Evolutionary conservation across 1,140 invertebrate genomes (phyloP), one percentile per base, ranked within the genome.

Genomic region (Sycophila sp.): DNA sequence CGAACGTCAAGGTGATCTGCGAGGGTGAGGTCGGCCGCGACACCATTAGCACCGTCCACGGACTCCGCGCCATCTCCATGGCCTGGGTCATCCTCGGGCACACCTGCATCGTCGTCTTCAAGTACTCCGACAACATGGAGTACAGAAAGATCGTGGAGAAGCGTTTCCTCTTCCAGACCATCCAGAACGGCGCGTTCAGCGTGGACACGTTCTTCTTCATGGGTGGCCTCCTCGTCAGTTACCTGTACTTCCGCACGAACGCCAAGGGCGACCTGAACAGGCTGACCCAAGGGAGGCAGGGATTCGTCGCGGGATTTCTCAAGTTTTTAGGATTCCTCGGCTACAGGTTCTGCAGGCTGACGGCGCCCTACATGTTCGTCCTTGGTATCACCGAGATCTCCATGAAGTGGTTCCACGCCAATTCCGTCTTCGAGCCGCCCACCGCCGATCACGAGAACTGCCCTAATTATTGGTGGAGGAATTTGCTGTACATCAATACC

Each of bases 131-230:
- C 79, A 95, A 95, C 80, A 94, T 93, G 82, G 92, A 93, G 51
- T 90, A 93, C 72, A 86, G 93, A 55, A 92, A 90, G 72, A 87
- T 94, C 26, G 89, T 94, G 13, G 93, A 95, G 80, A 92, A 92
- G 78, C 91, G 92, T 75, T 92, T 94, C 82, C 87, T 92, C 68
- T 94, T 94, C 78, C 93, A 95, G 84, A 92, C 93, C 0, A 91
- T 96, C 32, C 90, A 92, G 13, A 97, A 96, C 82, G 95, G 93
- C 0, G 91, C 94, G 0, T 95, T 95, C 82, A 95, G 94, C 71
- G 96, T 97, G 0, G 95, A 97, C 79, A 95, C 95, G 0, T 97
- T 97, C 85, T 97, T 97, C 87, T 94, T 96, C 79, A 91, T 93
- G 74, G 93, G 93, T 62, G 94, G 93, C 19, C 88, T 94, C 75